Conservation (phyloP, 2,888 invertebrate species). For the Copidosoma aretas region DNA sequence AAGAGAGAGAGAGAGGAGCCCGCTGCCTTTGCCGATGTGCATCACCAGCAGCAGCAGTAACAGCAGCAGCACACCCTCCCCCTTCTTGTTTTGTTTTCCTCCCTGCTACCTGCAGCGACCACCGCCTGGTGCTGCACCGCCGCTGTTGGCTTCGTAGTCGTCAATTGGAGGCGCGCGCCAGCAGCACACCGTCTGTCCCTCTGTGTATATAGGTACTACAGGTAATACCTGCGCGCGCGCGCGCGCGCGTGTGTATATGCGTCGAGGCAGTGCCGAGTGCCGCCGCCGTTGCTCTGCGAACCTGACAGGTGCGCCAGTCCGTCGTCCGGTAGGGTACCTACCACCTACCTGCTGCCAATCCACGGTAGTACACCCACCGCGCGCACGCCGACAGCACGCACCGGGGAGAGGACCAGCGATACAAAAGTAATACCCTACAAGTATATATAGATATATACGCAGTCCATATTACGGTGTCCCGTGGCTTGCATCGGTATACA, state of each 20-base stretch:
- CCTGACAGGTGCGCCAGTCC: neutral
- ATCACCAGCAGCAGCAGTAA: constrained; percentile 7
- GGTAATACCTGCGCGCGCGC: too few relatives aligned
- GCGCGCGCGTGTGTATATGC: too few relatives aligned
- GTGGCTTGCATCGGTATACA: too few relatives aligned
- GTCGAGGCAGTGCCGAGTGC: neutral
- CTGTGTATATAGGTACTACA: too few relatives aligned
- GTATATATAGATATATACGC: too few relatives aligned
- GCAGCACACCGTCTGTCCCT: neutral
- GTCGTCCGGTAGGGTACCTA: neutral
- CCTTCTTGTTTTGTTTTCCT: too few relatives aligned
- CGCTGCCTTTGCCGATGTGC: constrained; percentile 8
- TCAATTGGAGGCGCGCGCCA: constrained; percentile 4
- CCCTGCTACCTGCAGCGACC: too few relatives aligned
- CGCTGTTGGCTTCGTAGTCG: neutral
- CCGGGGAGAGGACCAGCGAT: neutral
- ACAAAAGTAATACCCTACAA: neutral
- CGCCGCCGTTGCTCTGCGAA: neutral
- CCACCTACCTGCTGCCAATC: too few relatives aligned
- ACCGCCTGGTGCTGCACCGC: too few relatives aligned
- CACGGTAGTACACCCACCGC: neutral
- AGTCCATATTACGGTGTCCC: too few relatives aligned
- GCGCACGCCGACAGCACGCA: neutral
- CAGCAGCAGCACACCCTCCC: neutral
- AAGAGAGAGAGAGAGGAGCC: neutral